Evolutionary conservation across 1,140 invertebrate genomes (phyloP), one percentile per base, ranked within the genome.

Genomic region (Cardiocondyla obscurior): DNA sequence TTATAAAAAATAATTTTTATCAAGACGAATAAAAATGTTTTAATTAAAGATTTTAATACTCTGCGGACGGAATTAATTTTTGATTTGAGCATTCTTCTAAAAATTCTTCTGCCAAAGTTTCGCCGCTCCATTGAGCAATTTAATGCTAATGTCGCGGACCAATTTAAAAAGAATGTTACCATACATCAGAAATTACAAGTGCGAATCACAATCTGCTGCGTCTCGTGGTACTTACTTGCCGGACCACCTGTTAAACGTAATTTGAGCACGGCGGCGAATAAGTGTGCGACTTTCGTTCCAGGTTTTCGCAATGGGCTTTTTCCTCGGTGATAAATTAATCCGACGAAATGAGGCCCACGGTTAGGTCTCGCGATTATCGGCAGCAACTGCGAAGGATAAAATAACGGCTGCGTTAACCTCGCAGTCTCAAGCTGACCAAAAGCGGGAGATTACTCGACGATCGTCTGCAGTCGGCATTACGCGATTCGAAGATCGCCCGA

Each of bases 171-270:
- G 12, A 51, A 39, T 36, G 67, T 16, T 53, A 42, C n/a, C 39
- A 33, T 51, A 51, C 28, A 51, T 51, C 74, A 49, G 46, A 67
- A 39, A 77, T 77, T 22, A 51, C 33, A 33, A 77, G 16, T 67
- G 53, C n/a, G n/a, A 51, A 28, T 69, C 49, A 28, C 2, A 39
- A n/a, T 49, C 60, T 8, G 2, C 28, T n/a, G 49, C 25, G 30
- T 55, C 33, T 53, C 36, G 44, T 57, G 62, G 39, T 69, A 88
- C 87, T 91, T 91, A 89, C 89, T 91, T 91, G 86, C 72, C 72
- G 67, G 85, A 90, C 92, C 91, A 93, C 92, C 91, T 92, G 92
- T 93, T 92, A 90, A 91, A 57, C 83, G 91, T 91, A 85, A 87
- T 84, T 88, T 81, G 84, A 87, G 83, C 81, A 90, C 87, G 76